Percentiles rank a stretch among this genome's conserved stretches.
These are phyloP conservation scores for Malurus melanocephalus DNA, from an alignment of 2,113 vertebrate species.

Conservation along the genomic window DNA sequence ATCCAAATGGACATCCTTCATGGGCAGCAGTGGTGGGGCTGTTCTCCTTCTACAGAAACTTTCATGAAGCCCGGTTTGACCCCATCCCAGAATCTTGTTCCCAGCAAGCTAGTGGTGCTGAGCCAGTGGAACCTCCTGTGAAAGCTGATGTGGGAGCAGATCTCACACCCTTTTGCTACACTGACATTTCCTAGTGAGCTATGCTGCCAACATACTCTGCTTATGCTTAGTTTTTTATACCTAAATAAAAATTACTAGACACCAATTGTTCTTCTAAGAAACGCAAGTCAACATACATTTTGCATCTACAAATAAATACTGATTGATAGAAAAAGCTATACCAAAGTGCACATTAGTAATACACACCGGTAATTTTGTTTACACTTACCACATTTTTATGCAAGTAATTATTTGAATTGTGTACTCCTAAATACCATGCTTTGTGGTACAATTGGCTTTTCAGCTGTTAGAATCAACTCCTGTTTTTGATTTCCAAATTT, in stretches of 20 bases:
- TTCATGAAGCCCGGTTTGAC: neutral
- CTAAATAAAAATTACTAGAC: neutral
- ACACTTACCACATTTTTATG: neutral
- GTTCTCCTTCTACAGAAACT: neutral
- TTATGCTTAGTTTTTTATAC: neutral
- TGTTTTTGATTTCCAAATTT: neutral
- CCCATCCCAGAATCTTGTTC: neutral
- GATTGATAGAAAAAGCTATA: neutral
- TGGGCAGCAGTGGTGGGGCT: neutral
- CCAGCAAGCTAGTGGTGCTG: neutral
- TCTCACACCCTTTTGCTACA: neutral
- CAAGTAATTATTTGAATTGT: neutral
- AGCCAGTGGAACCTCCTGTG: neutral
- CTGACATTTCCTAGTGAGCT: neutral
- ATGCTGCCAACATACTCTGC: fast-evolving
- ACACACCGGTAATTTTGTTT: neutral
- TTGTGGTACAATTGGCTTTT: neutral
- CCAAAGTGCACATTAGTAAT: neutral
- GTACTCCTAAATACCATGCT: neutral
- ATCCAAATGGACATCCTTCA: neutral
- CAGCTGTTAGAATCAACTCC: neutral
- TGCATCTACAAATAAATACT: neutral
- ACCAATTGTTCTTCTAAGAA: neutral
- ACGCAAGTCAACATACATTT: neutral
- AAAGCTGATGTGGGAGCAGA: neutral